Conservation (phyloP, 2,888 invertebrate species). For the Maniola hyperantus region DNA sequence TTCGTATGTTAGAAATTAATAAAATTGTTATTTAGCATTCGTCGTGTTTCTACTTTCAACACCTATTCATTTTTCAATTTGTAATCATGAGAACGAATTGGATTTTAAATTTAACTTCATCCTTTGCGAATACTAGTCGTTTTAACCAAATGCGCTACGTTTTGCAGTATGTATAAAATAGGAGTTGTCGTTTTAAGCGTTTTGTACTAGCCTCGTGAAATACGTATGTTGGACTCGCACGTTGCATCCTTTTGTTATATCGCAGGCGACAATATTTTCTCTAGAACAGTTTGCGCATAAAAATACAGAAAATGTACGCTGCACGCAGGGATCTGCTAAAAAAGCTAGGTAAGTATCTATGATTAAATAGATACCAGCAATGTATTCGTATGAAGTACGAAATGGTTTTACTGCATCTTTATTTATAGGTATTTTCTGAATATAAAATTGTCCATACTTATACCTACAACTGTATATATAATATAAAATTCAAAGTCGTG, state of each 20-base stretch:
- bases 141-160: slow-evolving; percentile 4
- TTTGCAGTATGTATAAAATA: slow-evolving; percentile 7
- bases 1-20: no score
- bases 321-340: background rate
- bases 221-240: slow-evolving; percentile 61
- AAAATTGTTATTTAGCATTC: no score
- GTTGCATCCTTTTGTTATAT: slow-evolving; percentile 65
- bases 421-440: no score
- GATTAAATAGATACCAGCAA: no score
- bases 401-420: no score
- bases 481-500: no score
- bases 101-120: background rate
- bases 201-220: slow-evolving; percentile 67
- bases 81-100: background rate
- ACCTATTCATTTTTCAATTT: background rate
- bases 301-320: slow-evolving; percentile 43
- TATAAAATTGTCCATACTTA: no score
- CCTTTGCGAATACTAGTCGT: background rate
- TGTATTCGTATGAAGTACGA: no score
- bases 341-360: no score
- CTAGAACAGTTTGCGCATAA: slow-evolving; percentile 54
- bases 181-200: slow-evolving; percentile 28
- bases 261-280: slow-evolving; percentile 53
- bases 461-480: no score
- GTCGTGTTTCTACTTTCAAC: no score